phyloP scores from a whole-genome alignment of 2,113 vertebrate species.

The Blennius ocellaris region DNA sequence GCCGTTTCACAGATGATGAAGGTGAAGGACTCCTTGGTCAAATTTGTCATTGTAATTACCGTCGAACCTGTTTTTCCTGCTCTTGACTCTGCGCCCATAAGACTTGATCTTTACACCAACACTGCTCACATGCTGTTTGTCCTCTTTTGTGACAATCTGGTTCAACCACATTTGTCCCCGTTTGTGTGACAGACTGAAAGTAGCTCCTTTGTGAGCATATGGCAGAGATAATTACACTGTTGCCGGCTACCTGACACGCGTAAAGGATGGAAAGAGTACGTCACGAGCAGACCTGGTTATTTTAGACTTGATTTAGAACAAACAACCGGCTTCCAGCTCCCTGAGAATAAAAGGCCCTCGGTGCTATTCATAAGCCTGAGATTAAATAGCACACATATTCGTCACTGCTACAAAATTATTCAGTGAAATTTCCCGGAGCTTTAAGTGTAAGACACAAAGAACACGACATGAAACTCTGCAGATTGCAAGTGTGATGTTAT shows the following conservation, averaged over 20 bases:
- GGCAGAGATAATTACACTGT: conserved; percentile 39
- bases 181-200: conserved; percentile 11
- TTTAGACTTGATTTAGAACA: conserved; percentile 32
- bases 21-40: too few species aligned
- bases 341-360: conserved; percentile 16
- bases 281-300: neutral
- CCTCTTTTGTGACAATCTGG: conserved; percentile 8
- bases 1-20: too few species aligned
- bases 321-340: conserved; percentile 14
- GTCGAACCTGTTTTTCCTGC: neutral
- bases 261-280: conserved; percentile 6
- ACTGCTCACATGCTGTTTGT: neutral
- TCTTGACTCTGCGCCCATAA: conserved; percentile 7
- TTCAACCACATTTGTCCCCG: conserved; percentile 19
- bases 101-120: neutral
- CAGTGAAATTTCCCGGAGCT: conserved; percentile 3
- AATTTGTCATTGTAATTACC: neutral
- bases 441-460: neutral
- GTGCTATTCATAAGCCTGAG: conserved; percentile 22
- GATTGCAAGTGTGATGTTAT: too few species aligned
- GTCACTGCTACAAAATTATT: conserved; percentile 28
- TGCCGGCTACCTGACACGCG: conserved; percentile 8
- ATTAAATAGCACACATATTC: conserved; percentile 25
- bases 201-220: conserved; percentile 21
- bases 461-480: neutral